Evolutionary conservation across 2,888 invertebrate species (phyloP).

Genomic region (Ophion slaviceki): DNA sequence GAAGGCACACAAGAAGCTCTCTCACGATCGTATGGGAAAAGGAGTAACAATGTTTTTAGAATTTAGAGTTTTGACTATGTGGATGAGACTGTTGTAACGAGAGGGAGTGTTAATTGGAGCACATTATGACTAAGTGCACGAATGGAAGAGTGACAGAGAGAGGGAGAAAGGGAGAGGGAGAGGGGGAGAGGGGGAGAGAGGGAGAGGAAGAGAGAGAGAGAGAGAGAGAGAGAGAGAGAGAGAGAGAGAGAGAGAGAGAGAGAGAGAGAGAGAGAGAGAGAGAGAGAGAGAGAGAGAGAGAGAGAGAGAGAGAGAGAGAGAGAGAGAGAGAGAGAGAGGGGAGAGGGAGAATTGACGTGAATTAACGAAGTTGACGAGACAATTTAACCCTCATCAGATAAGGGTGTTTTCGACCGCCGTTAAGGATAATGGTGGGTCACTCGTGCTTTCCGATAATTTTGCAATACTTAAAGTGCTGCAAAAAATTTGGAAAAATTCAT

Average conservation of each 20-base stretch:
- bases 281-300: conserved; percentile 29
- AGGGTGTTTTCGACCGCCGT: not conserved
- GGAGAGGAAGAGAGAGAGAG: not conserved
- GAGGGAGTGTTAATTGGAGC: conserved; percentile 44
- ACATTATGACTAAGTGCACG: not conserved
- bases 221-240: no score
- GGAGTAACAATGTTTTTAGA: not conserved
- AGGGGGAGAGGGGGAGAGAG: conserved; percentile 35
- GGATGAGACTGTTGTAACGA: conserved; percentile 16
- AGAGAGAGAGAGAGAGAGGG: no score
- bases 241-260: not conserved
- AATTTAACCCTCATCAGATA: not conserved
- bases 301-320: not conserved
- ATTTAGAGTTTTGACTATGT: not conserved
- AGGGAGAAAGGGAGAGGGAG: conserved; percentile 17
- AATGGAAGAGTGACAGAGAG: conserved; percentile 32
- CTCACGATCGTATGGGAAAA: not conserved
- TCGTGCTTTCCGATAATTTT: no score
- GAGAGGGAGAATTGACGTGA: conserved; percentile 65
- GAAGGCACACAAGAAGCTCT: not conserved
- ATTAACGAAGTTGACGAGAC: conserved; percentile 67
- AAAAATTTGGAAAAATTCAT: no score
- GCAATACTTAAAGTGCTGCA: no score
- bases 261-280: conserved; percentile 32
- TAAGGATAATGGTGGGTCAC: no score